phyloP scores from a whole-genome alignment of 2,797 vertebrate species.

The Limosa lapponica region DNA sequence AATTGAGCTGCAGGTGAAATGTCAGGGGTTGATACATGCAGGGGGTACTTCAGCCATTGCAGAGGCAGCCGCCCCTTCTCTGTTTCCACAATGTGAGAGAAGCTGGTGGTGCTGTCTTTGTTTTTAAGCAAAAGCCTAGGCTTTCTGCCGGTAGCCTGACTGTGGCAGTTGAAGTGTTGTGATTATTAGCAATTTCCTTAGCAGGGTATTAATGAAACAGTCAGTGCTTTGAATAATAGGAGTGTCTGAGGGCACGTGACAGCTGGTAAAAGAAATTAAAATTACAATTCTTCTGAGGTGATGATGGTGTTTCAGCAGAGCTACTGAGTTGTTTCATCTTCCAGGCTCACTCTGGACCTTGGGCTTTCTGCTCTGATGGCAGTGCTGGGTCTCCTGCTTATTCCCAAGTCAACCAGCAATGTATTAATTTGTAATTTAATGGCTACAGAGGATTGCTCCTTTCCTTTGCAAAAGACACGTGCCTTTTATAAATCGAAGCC shows the following conservation, averaged over 20 bases:
- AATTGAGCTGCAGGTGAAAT: neutral
- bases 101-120: rapidly evolving
- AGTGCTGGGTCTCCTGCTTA: neutral
- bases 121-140: neutral
- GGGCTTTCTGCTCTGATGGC: neutral
- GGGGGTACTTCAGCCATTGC: neutral
- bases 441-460: neutral
- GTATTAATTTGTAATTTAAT: rapidly evolving
- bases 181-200: neutral
- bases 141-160: neutral
- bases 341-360: neutral
- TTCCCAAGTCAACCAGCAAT: neutral
- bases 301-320: neutral
- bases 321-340: neutral
- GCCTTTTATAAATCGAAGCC: neutral
- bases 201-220: neutral
- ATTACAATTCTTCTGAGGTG: neutral
- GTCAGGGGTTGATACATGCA: rapidly evolving
- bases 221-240: too few species aligned
- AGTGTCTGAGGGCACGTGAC: neutral
- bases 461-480: rapidly evolving
- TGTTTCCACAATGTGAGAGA: neutral
- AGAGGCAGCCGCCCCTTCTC: neutral
- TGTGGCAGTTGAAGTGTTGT: rapidly evolving
- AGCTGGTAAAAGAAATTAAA: neutral